Percentiles rank a stretch among this genome's conserved stretches.
Conservation (phyloP, 2,113 vertebrate species). For the Emydura subglobosa region DNA sequence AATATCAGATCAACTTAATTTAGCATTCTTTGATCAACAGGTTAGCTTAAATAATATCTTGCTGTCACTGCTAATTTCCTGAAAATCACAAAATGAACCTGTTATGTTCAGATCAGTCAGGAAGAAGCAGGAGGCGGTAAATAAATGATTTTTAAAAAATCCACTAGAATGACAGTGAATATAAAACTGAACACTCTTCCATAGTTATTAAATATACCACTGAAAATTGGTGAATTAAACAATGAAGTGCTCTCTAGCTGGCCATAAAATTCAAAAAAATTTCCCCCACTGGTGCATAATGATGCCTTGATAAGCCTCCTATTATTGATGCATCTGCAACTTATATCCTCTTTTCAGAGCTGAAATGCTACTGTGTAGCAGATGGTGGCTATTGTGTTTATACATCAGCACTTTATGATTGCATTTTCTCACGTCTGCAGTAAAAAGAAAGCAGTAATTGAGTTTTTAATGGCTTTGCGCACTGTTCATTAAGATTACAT, state of each 20-base stretch:
- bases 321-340: constrained; percentile 80
- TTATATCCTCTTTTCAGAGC: constrained; percentile 72
- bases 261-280: constrained; percentile 79
- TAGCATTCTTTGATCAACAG: constrained; percentile 68
- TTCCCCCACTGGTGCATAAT: constrained; percentile 75
- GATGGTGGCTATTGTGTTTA: constrained; percentile 86
- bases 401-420: constrained; percentile 87
- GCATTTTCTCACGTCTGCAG: constrained; percentile 82
- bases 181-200: constrained; percentile 68
- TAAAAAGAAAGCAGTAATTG: constrained; percentile 85
- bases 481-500: constrained; percentile 85
- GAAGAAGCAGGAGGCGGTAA: constrained; percentile 62
- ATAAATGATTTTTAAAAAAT: constrained; percentile 69
- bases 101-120: constrained; percentile 43
- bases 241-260: constrained; percentile 79
- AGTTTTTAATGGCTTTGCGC: constrained; percentile 91
- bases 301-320: constrained; percentile 78
- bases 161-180: constrained; percentile 45
- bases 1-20: constrained; percentile 12
- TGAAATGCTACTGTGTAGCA: constrained; percentile 71
- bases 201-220: constrained; percentile 75
- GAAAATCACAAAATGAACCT: constrained; percentile 41
- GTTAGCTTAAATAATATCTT: constrained; percentile 73
- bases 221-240: constrained; percentile 78
- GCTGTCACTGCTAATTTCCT: constrained; percentile 52